Evolutionary conservation across 2,113 vertebrate genomes (phyloP), one percentile per base, ranked within the genome.

Genomic region (Garra rufa): DNA sequence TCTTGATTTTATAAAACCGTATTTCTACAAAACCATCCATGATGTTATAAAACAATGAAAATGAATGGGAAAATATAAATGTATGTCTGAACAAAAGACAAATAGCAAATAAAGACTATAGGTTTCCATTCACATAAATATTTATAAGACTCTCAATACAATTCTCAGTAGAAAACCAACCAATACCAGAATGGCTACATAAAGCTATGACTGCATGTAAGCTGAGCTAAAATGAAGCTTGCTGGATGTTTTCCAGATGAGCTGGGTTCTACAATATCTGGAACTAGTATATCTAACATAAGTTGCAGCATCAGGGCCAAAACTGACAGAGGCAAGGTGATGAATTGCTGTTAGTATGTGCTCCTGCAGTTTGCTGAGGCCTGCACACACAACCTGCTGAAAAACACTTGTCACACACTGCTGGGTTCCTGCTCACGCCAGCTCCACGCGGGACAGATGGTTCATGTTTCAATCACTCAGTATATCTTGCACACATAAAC

Each of bases 341-440:
- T 71, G 82, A 86, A 83, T 57, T 43, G 44, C 70, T 85, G 71
- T 57, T 59, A 21, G 63, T 21, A 65, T 59, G 48, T 80, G 76
- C 41, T 82, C 82, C 73, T 65, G 84, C 13, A 63, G 85, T 43
- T 65, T 76, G 71, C 81, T 76, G 83, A 87, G 30, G 69, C 43
- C 73, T 79, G 52, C 43, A 80, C 43, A 50, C 28, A 50, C 41
- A 76, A 71, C 65, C 71, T 81, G 63, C 84, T 82, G 87, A 81
- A 81, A 65, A 85, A 83, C 78, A 67, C 89, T 81, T 26, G 84
- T 87, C 84, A 85, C 34, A 63, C 79, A 50, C 82, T 43, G 82
- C 69, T 86, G 85, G 83, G 41, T 73, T 76, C 43, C 28, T 24
- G 65, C 70, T 77, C 43, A 78, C 26, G 34, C 38, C 79, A 69